phyloP scores from a whole-genome alignment of 2,113 vertebrate genomes.

The Pampusana beccarii region DNA sequence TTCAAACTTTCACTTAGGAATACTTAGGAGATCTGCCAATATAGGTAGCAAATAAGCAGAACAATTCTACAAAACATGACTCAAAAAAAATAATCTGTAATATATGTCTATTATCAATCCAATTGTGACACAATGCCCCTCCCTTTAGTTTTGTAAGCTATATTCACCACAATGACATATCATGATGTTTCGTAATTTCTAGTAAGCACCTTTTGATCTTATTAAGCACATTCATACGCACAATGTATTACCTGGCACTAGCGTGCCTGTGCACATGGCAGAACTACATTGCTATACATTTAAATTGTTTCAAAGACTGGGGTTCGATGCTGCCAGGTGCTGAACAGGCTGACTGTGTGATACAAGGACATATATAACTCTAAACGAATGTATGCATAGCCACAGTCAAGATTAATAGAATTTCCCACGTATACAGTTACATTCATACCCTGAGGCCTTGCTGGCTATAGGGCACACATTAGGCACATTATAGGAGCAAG shows the following conservation, averaged over 20 bases:
- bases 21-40: not conserved
- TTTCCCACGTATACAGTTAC: not conserved
- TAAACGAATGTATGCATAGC: not conserved
- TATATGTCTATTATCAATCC: not conserved
- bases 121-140: not conserved
- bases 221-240: not conserved
- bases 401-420: not conserved
- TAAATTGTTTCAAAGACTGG: not conserved
- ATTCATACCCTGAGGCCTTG: not conserved
- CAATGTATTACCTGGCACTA: not conserved
- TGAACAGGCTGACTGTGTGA: not conserved
- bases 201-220: not conserved
- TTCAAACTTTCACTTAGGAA: not conserved
- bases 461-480: not conserved
- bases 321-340: not conserved
- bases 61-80: not conserved
- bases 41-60: not conserved
- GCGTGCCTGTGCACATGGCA: not conserved
- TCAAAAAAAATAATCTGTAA: not conserved
- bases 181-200: not conserved
- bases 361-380: not conserved
- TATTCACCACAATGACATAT: not conserved
- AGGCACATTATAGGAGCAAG: not conserved
- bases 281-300: not conserved
- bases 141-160: not conserved